Conservation (phyloP, 2,888 invertebrate genomes). For the Melinopterus prodromus region DNA sequence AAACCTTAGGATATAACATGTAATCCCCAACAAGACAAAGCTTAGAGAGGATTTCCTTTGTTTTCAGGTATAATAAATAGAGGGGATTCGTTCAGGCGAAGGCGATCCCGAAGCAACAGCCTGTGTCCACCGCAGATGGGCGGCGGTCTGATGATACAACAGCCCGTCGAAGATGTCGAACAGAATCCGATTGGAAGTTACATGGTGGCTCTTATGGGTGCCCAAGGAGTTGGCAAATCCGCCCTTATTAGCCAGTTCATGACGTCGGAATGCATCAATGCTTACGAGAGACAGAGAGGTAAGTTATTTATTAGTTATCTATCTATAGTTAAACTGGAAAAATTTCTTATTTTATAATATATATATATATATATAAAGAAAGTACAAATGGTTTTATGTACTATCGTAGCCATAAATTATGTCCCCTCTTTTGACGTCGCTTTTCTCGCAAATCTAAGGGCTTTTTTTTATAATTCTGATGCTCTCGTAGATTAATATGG, state of each 20-base stretch:
- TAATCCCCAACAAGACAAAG: not conserved
- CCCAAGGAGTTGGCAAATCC: slow-evolving; percentile 84
- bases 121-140: slow-evolving; percentile 67
- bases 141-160: slow-evolving; percentile 52
- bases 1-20: not conserved
- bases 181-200: slow-evolving; percentile 61
- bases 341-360: no score
- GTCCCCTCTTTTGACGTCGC: no score
- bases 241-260: slow-evolving; percentile 88
- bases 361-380: no score
- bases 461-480: no score
- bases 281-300: slow-evolving; percentile 89
- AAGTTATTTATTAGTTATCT: slow-evolving; percentile 45
- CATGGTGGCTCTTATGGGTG: slow-evolving; percentile 80
- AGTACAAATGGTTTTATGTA: no score
- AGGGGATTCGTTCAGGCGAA: slow-evolving; percentile 91
- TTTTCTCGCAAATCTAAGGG: no score
- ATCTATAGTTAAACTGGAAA: no score
- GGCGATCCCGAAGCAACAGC: slow-evolving; percentile 85
- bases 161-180: slow-evolving; percentile 64
- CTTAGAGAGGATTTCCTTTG: slow-evolving; percentile 33
- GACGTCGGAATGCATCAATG: slow-evolving; percentile 93
- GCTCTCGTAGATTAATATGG: no score
- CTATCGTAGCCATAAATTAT: no score
- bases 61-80: slow-evolving; percentile 87